Conservation (phyloP, 1,140 invertebrate species). For the Mactra quadrangularis region DNA sequence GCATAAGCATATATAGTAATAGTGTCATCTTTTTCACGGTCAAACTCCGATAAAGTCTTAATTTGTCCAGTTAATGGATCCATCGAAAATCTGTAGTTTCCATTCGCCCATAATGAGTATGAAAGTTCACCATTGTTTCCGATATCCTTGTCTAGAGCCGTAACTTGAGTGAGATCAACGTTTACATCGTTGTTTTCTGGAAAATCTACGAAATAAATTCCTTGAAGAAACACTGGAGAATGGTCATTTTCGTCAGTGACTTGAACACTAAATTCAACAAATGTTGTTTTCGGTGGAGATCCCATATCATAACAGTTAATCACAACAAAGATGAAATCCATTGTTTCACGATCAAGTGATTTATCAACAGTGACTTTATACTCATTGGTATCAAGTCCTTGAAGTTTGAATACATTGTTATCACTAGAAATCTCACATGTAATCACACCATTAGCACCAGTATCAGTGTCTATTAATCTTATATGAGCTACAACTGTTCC, state of each 20-base stretch:
- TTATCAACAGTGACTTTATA: constrained; percentile 87
- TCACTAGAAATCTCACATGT: constrained; percentile 65
- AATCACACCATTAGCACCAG: constrained; percentile 73
- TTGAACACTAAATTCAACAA: constrained; percentile 96
- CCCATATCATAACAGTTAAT: constrained; percentile 86
- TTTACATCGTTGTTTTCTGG: constrained; percentile 91
- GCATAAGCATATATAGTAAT: constrained; percentile 86
- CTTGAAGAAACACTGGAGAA: constrained; percentile 90
- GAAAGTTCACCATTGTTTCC: constrained; percentile 93
- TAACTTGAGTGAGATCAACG: constrained; percentile 82
- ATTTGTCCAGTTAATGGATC: constrained; percentile 68
- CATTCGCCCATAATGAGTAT: constrained; percentile 90
- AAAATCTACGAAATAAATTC: constrained; percentile 90
- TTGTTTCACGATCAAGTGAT: constrained; percentile 94
- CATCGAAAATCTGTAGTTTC: constrained; percentile 83
- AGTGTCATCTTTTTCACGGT: constrained; percentile 85
- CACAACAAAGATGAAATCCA: constrained; percentile 78
- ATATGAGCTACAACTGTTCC: constrained; percentile 75
- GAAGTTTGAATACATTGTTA: constrained; percentile 67
- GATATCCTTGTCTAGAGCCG: constrained; percentile 95
- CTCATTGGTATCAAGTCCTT: constrained; percentile 67
- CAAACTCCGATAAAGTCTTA: constrained; percentile 76
- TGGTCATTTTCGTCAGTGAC: constrained; percentile 97
- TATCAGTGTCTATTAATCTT: constrained; percentile 72
- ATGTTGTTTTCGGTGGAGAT: constrained; percentile 90